A percentile compares a stretch with the other conserved stretches of the same genome.
These are phyloP conservation scores for Noctua janthe DNA, from an alignment of 2,888 invertebrate genomes.

Conservation along the genomic window DNA sequence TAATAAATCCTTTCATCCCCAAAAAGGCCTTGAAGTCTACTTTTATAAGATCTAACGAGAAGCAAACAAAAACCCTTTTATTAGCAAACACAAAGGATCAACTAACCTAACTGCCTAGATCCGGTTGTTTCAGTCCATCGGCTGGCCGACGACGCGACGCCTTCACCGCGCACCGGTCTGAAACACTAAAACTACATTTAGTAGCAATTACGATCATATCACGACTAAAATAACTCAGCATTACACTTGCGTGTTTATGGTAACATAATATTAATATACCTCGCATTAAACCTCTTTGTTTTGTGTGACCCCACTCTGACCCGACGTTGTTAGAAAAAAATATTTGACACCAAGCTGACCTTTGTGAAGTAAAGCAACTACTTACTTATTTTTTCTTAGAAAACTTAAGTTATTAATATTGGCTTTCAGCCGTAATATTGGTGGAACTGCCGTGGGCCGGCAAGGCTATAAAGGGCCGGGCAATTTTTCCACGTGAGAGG, in stretches of 20 bases:
- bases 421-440: constrained; percentile 40
- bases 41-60: constrained; percentile 46
- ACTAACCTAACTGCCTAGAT: constrained; percentile 21
- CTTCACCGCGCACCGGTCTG: not conserved
- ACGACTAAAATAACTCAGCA: constrained; percentile 48
- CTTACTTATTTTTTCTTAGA: constrained; percentile 33
- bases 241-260: constrained; percentile 62
- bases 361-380: constrained; percentile 28
- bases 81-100: constrained; percentile 44
- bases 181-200: constrained; percentile 43
- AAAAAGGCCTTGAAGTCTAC: constrained; percentile 23
- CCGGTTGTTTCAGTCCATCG: constrained; percentile 32
- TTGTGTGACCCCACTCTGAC: constrained; percentile 53
- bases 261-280: constrained; percentile 48
- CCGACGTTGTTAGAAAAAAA: constrained; percentile 44
- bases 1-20: constrained; percentile 18
- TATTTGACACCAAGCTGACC: constrained; percentile 49
- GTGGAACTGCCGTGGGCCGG: constrained; percentile 24
- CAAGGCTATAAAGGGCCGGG: constrained; percentile 48
- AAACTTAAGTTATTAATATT: constrained; percentile 55
- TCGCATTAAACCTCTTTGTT: constrained; percentile 57
- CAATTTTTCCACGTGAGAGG: constrained; percentile 60
- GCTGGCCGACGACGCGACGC: not conserved
- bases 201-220: constrained; percentile 47
- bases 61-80: constrained; percentile 49